phyloP scores from a whole-genome alignment of 1,140 invertebrate genomes.

The Branchinecta lindahli region DNA sequence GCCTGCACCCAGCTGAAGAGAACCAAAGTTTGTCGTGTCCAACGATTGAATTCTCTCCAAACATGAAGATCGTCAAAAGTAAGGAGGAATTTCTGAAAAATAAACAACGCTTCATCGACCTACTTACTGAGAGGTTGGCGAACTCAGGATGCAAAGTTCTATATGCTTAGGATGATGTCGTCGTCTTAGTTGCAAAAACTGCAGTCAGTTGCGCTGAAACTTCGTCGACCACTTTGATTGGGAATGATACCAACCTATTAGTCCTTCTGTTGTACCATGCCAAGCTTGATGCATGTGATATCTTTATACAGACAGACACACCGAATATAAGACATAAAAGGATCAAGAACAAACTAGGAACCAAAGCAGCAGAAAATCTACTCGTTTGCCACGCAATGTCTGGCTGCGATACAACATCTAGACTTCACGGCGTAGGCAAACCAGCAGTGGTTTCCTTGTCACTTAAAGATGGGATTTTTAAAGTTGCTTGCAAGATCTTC shows the following conservation, averaged over 20 bases:
- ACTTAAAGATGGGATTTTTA: background rate
- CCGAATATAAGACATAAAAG: slow-evolving; percentile 1
- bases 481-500: slow-evolving; percentile 5
- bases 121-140: too few species aligned
- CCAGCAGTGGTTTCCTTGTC: slow-evolving; percentile 1
- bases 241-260: slow-evolving; percentile 8
- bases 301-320: slow-evolving; percentile 1
- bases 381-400: too few species aligned
- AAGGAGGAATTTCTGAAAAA: too few species aligned
- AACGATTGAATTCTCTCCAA: too few species aligned
- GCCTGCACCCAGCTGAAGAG: too few species aligned
- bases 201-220: slow-evolving; percentile 1
- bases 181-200: background rate
- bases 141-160: slow-evolving; percentile 8
- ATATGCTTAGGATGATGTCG: slow-evolving; percentile 3
- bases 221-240: background rate
- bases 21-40: too few species aligned
- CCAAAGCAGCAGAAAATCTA: too few species aligned
- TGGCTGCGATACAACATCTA: too few species aligned
- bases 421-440: too few species aligned
- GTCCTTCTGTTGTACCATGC: slow-evolving; percentile 7
- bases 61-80: too few species aligned
- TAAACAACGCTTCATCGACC: too few species aligned
- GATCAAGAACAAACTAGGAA: slow-evolving; percentile 3
- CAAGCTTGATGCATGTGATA: background rate